Percentiles rank a stretch among this genome's conserved stretches.
These are phyloP conservation scores for Colius striatus DNA, from an alignment of 2,113 vertebrate genomes.

Conservation along the genomic window DNA sequence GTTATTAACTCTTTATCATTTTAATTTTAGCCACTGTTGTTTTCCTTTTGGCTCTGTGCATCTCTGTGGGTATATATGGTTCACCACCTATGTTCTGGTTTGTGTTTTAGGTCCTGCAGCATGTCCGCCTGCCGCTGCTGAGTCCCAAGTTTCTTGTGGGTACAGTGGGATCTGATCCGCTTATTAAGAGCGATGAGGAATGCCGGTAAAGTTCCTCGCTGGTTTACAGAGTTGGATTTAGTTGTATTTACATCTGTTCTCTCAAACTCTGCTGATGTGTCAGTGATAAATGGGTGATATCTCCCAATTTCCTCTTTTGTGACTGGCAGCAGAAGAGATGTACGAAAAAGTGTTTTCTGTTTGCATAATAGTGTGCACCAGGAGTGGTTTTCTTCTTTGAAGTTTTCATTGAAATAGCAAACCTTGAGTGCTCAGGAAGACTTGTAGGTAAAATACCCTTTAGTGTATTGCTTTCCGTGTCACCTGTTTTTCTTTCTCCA, in stretches of 20 bases:
- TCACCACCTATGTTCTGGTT: background rate
- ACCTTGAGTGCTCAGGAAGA: background rate
- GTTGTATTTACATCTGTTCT: background rate
- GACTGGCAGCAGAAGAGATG: background rate
- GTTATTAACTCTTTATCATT: background rate
- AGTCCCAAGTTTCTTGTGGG: constrained; percentile 98
- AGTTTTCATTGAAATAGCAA: background rate
- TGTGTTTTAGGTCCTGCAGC: constrained; percentile 89
- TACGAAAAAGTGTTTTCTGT: background rate
- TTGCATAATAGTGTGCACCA: background rate
- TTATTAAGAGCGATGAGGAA: constrained; percentile 98
- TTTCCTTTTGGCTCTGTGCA: background rate
- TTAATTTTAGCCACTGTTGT: background rate
- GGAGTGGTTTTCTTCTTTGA: background rate
- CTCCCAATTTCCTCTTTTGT: background rate
- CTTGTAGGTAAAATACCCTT: background rate
- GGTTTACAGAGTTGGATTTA: background rate
- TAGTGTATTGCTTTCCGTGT: background rate
- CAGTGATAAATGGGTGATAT: background rate
- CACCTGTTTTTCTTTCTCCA: background rate
- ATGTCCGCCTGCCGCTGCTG: constrained; percentile 93
- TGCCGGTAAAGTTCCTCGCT: constrained; percentile 85
- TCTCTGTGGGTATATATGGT: background rate
- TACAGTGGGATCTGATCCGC: constrained; percentile 95
- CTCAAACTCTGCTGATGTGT: background rate